phyloP scores from a whole-genome alignment of 2,797 vertebrate genomes.

The Eulemur coronatus region DNA sequence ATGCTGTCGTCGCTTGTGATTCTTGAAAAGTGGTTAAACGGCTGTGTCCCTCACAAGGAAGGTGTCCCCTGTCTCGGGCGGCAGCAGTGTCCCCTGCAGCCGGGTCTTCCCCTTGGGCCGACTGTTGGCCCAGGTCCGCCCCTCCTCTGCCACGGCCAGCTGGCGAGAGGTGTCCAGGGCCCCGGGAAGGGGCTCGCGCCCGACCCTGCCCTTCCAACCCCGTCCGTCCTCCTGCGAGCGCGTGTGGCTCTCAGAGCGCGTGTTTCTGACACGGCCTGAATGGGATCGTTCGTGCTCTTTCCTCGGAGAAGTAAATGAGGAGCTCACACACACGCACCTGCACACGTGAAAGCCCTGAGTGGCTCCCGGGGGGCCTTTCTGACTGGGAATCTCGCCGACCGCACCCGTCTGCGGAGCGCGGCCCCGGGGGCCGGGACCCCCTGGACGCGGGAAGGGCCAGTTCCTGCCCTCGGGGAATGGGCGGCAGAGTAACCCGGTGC shows the following conservation, averaged over 20 bases:
- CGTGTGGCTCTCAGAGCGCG: not conserved
- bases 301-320: not conserved
- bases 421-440: not conserved
- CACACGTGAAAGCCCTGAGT: not conserved
- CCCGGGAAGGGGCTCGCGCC: not conserved
- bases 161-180: not conserved
- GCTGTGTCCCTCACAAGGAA: not conserved
- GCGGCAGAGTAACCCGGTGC: fast-evolving
- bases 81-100: not conserved
- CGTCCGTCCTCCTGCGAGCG: not conserved
- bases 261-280: not conserved
- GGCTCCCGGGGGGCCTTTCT: not conserved
- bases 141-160: too few relatives aligned
- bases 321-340: too few relatives aligned
- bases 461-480: too few relatives aligned
- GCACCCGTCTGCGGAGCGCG: not conserved
- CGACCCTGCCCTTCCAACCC: not conserved
- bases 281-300: not conserved
- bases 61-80: not conserved
- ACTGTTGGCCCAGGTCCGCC: not conserved
- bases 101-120: not conserved
- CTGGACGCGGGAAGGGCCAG: not conserved
- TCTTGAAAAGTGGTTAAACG: not conserved
- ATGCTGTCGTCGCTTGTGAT: not conserved
- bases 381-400: not conserved